Evolutionary conservation across 2,888 invertebrate species (phyloP).

Genomic region (Nomada flava): DNA sequence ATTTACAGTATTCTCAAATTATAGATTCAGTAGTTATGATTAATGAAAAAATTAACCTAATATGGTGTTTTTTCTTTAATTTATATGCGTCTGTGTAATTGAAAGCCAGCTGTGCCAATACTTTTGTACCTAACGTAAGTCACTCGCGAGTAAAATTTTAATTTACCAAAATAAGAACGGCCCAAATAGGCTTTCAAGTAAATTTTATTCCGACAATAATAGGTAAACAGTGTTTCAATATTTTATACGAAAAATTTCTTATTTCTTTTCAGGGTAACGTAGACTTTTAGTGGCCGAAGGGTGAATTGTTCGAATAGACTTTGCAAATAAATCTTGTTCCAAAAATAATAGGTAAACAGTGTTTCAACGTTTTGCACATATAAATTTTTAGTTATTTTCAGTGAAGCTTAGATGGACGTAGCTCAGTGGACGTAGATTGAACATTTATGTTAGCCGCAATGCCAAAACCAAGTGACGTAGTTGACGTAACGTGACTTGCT

Average conservation of each 20-base stretch:
- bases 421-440: too few species aligned
- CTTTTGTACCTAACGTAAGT: not conserved
- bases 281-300: too few species aligned
- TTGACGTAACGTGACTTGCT: slow-evolving; percentile 34
- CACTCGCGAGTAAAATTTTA: not conserved
- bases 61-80: not conserved
- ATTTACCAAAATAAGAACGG: slow-evolving; percentile 12
- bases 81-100: not conserved
- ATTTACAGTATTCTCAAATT: not conserved
- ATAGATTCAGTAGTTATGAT: not conserved
- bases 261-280: too few species aligned
- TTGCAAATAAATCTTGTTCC: too few species aligned
- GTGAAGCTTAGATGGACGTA: too few species aligned
- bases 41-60: slow-evolving; percentile 5
- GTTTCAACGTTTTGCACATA: too few species aligned
- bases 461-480: not conserved
- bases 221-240: too few species aligned
- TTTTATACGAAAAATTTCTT: too few species aligned
- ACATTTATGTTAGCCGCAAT: too few species aligned
- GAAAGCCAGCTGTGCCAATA: not conserved
- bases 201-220: not conserved
- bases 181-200: not conserved
- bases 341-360: too few species aligned
- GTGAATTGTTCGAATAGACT: too few species aligned
- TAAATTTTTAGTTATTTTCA: too few species aligned